Conservation (phyloP, 1,140 invertebrate genomes). For the Bombus impatiens region DNA sequence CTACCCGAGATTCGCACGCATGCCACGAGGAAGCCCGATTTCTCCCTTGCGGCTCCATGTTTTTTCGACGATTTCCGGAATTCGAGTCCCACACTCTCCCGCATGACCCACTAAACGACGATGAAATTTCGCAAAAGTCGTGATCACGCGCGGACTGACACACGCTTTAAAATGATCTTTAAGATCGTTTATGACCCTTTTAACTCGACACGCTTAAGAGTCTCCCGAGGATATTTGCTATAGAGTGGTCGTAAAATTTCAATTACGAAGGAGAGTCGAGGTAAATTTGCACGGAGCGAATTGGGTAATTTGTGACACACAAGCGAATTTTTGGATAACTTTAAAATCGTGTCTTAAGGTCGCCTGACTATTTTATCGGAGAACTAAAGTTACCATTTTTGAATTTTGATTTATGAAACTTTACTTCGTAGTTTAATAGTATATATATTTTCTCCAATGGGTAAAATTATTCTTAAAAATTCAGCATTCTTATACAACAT, state of each 20-base stretch:
- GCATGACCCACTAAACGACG: background rate
- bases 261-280: background rate
- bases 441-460: background rate
- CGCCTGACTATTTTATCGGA: too few species aligned
- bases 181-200: background rate
- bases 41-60: slow-evolving; percentile 30
- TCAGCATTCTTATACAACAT: background rate
- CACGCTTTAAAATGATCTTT: background rate
- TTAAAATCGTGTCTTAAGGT: background rate
- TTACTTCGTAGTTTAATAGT: background rate
- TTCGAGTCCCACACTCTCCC: too few species aligned
- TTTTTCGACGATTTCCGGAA: slow-evolving; percentile 23
- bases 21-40: background rate
- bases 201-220: too few species aligned
- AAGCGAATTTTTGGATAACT: background rate
- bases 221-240: background rate
- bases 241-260: background rate
- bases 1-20: slow-evolving; percentile 35
- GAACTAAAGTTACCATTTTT: background rate
- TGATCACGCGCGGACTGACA: background rate
- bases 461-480: background rate
- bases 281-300: background rate
- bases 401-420: too few species aligned
- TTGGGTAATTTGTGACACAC: background rate
- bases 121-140: background rate